A percentile compares a stretch with the other conserved stretches of the same genome.
phyloP scores from a whole-genome alignment of 2,797 vertebrate genomes.

The Acanthopagrus latus region DNA sequence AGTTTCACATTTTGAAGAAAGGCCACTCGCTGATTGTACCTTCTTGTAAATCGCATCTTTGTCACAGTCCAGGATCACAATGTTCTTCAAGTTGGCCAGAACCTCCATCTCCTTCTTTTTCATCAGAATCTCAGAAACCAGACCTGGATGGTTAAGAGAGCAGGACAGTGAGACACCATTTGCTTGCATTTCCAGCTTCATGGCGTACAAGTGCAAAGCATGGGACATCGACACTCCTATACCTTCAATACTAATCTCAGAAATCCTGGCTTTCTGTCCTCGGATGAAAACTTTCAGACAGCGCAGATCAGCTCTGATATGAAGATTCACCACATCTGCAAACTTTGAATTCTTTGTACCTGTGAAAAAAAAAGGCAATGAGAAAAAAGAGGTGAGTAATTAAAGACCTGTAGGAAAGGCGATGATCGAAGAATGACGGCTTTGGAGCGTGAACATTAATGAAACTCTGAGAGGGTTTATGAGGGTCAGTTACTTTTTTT shows the following conservation, averaged over 20 bases:
- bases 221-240: neutral
- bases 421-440: neutral
- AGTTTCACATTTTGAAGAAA: neutral
- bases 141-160: slow-evolving; percentile 78
- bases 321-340: slow-evolving; percentile 92
- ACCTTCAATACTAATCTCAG: slow-evolving; percentile 97
- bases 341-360: slow-evolving; percentile 88
- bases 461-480: neutral
- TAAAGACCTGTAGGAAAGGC: neutral
- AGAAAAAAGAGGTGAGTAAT: slow-evolving; percentile 5
- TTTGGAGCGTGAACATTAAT: slow-evolving; percentile 1
- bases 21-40: slow-evolving; percentile 77
- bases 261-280: slow-evolving; percentile 91
- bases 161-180: neutral
- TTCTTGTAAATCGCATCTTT: slow-evolving; percentile 92
- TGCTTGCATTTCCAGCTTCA: neutral
- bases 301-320: slow-evolving; percentile 91
- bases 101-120: slow-evolving; percentile 90
- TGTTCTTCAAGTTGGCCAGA: slow-evolving; percentile 93
- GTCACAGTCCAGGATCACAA: slow-evolving; percentile 93
- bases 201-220: neutral
- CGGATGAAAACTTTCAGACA: slow-evolving; percentile 94
- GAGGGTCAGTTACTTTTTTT: slow-evolving; percentile 72
- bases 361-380: slow-evolving; percentile 58
- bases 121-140: slow-evolving; percentile 93